A percentile compares a stretch with the other conserved stretches of the same genome.
phyloP scores from a whole-genome alignment of 2,797 vertebrate genomes.

The Coranthus polyacanthus region DNA sequence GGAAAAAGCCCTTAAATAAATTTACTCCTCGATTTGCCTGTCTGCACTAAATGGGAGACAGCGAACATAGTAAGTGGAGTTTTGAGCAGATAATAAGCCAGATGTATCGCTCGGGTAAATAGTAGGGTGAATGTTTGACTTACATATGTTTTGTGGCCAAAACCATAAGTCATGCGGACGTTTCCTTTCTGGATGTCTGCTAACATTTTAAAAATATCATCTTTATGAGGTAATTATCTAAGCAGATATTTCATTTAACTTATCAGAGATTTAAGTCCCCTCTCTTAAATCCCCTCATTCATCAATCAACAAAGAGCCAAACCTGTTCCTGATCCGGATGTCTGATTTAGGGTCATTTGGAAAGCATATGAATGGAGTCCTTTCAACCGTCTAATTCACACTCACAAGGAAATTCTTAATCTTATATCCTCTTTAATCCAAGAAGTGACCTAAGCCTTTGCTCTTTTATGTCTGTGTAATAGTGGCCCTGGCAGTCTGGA shows the following conservation, averaged over 20 bases:
- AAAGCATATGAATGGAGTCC: constrained; percentile 30
- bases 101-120: not conserved
- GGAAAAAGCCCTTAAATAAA: constrained; percentile 1
- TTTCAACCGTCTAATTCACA: constrained; percentile 33
- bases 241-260: not conserved
- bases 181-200: too few relatives aligned
- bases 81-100: not conserved
- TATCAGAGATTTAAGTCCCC: not conserved
- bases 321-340: not conserved
- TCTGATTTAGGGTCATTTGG: constrained; percentile 20
- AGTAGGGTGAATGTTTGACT: not conserved
- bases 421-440: constrained; percentile 39
- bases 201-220: too few relatives aligned
- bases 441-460: constrained; percentile 50
- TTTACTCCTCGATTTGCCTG: not conserved
- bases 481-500: constrained; percentile 28
- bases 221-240: not conserved
- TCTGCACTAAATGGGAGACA: not conserved
- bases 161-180: too few relatives aligned
- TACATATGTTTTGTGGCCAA: too few relatives aligned
- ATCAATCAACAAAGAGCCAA: constrained; percentile 3
- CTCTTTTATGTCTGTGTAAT: constrained; percentile 46
- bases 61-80: not conserved
- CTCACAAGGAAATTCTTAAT: constrained; percentile 42
- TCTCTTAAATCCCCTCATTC: constrained; percentile 9